Base-by-base conservation (phyloP, 2,113 vertebrate genomes). In the Charadrius vociferus region DNA sequence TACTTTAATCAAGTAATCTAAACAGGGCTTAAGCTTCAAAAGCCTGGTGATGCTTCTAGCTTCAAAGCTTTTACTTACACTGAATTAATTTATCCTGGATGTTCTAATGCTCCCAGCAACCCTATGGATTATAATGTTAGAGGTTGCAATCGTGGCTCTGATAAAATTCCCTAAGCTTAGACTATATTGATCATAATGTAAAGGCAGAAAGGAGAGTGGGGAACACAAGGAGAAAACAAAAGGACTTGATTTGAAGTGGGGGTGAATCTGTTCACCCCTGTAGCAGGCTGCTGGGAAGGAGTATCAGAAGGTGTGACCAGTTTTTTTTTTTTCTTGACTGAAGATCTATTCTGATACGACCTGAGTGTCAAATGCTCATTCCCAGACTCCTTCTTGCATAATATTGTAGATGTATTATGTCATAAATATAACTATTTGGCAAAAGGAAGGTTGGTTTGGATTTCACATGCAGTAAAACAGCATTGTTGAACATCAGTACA, bases 1-100 rank as follows among this genome's bases (percentile, higher is more conserved):
- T 94, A 95, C 98, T 98, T 98, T 98, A 98, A 98, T 98, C 97
- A 98, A 98, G 98, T 97, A 98, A 98, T 98, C 98, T 98, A 98
- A 98, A 98, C 90, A 98, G 96, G 86, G 95, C 96, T 98, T 98
- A 98, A 97, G 97, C 97, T 97, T 98, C 98, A 97, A 98, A 98
- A 98, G 96, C 97, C 27, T 91, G 94, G 94, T 93, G 91, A 96
- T 97, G 95, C 93, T 96, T 86, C 94, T 59, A 55, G 97, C 97
- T 98, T 98, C 98, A 97, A 98, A 98, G 98, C 86, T 87, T 97
- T 97, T 97, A 98, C 98, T 98, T 97, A 96, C 72, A 94, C 96
- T 96, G 98, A 98, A 98, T 98, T 98, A 98, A 98, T 98, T 98
- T 98, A 93, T 94, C 94, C 71, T 62, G 87, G 87, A 97, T 97